phyloP scores from a whole-genome alignment of 2,113 vertebrate genomes.

The Sinocyclocheilus maitianheensis region DNA sequence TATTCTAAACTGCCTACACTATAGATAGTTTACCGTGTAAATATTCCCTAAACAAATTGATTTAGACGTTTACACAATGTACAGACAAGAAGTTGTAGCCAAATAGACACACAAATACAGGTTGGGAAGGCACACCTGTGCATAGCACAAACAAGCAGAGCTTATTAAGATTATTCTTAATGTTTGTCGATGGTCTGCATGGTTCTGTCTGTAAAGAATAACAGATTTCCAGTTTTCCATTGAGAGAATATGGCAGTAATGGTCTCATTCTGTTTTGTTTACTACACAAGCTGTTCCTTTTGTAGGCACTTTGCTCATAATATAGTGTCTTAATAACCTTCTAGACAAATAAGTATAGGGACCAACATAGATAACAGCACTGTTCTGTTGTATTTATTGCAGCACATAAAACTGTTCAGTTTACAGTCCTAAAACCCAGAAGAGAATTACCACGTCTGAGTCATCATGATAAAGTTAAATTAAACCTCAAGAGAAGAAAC shows the following conservation, averaged over 20 bases:
- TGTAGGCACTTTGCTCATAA: not conserved
- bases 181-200: not conserved
- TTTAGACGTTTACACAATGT: not conserved
- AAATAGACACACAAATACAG: not conserved
- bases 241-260: not conserved
- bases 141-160: not conserved
- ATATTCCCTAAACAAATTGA: not conserved
- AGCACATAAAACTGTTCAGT: not conserved
- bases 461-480: not conserved
- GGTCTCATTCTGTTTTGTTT: not conserved
- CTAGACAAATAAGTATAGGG: not conserved
- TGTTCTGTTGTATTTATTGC: not conserved
- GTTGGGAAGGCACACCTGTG: not conserved
- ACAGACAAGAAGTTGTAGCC: not conserved
- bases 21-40: constrained; percentile 11
- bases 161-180: not conserved
- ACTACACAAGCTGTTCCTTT: not conserved
- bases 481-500: not conserved
- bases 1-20: not conserved
- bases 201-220: not conserved
- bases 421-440: not conserved
- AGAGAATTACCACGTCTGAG: not conserved
- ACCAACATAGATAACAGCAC: not conserved
- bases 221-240: not conserved
- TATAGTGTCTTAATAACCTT: not conserved